These are phyloP conservation scores for Fregetta grallaria DNA, from an alignment of 2,113 vertebrate genomes.

Conservation along the genomic window DNA sequence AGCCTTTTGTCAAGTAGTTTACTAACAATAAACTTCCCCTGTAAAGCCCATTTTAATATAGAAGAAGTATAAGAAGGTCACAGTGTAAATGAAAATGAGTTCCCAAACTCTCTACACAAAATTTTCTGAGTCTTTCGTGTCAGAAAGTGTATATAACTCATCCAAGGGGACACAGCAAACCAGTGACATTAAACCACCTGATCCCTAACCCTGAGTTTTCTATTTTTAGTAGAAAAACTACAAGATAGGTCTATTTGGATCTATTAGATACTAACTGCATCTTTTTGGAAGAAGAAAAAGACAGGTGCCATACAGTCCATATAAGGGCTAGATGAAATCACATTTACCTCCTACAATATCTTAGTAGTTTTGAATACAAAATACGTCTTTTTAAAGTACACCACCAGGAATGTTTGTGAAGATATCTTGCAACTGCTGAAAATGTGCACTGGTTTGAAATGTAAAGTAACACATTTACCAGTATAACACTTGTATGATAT, in stretches of 20 bases:
- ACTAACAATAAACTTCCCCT: not conserved
- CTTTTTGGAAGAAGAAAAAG: not conserved
- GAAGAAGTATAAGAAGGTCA: not conserved
- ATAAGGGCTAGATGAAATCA: not conserved
- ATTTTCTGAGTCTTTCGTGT: not conserved
- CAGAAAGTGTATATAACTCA: not conserved
- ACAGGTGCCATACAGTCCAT: not conserved
- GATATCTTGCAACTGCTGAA: not conserved
- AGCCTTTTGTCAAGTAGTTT: not conserved
- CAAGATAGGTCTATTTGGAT: not conserved
- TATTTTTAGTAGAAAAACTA: not conserved
- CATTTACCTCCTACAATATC: not conserved
- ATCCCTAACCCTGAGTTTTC: not conserved
- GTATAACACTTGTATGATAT: not conserved
- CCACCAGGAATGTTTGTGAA: not conserved
- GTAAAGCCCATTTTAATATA: not conserved
- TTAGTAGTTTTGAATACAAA: not conserved
- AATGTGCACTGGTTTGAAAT: not conserved
- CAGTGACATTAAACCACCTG: not conserved
- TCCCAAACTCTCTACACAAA: not conserved
- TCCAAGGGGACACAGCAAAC: not conserved
- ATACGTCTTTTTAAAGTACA: accelerated
- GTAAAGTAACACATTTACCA: not conserved
- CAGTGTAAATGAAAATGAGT: not conserved
- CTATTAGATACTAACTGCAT: not conserved